Base-by-base conservation (phyloP, 2,113 vertebrate genomes). In the Notothenia rossii region DNA sequence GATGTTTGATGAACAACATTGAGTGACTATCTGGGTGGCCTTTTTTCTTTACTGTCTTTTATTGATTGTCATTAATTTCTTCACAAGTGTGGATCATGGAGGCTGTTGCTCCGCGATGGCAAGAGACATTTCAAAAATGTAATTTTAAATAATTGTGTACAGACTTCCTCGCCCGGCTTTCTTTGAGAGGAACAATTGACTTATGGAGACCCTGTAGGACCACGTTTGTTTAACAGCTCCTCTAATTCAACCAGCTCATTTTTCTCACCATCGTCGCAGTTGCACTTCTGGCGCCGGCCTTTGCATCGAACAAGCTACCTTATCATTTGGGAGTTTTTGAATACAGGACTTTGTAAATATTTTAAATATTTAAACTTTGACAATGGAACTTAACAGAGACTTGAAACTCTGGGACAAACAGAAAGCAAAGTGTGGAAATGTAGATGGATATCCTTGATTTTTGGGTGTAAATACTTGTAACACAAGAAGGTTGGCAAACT, bases 291-390 rank as follows among this genome's bases (percentile, higher is more conserved):
- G 77, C 83, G 43, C 76, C 87, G 72, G 81, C 84, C 82, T 85
- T 79, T 75, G 76, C 81, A 59, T 89, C 72, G 80, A 83, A 85
- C 85, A 86, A 86, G 82, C 83, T 75, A 83, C 85, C 86, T 66
- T 86, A 73, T 82, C 76, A 90, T 92, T 94, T 92, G 95, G 92
- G 92, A 94, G 95, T 95, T 95, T 96, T 96, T 96, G 94, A 90
- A 93, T 94, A 95, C 93, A 92, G 95, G 95, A 97, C 96, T 94
- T 92, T 96, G 95, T 96, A 97, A 96, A 98, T 97, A 97, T 97
- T 95, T 98, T 96, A 97, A 96, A 98, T 97, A 98, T 97, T 98
- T 97, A 98, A 94, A 91, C 84, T 83, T 77, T 79, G 86, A 83
- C 76, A 79, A 81, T 83, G 77, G 80, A 90, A 82, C 87, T 76